Conservation (phyloP, 2,888 invertebrate species). For the Morpho helenor region DNA sequence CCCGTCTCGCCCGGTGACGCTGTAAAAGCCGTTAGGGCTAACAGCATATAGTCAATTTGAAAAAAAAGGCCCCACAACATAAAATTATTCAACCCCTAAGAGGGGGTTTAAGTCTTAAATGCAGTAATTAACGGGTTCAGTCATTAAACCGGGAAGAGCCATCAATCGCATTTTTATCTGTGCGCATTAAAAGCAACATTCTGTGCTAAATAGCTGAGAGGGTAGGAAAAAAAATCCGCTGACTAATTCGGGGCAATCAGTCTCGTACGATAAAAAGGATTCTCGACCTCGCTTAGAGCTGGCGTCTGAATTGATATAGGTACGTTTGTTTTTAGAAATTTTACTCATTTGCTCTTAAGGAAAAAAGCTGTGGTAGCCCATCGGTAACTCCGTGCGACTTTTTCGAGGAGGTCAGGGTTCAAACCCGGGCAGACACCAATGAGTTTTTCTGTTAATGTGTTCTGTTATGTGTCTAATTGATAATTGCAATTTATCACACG, state of each 20-base stretch:
- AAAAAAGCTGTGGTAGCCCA: too few species aligned
- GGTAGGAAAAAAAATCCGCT: slow-evolving; percentile 45
- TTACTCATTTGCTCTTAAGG: too few species aligned
- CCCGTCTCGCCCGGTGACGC: too few species aligned
- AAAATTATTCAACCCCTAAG: background rate
- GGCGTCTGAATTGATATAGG: background rate
- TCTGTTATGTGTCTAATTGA: too few species aligned
- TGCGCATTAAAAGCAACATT: slow-evolving; percentile 45
- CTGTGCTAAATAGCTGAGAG: slow-evolving; percentile 40
- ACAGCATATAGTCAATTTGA: too few species aligned
- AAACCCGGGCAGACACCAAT: too few species aligned
- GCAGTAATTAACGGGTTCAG: slow-evolving; percentile 8
- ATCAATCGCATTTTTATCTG: slow-evolving; percentile 51
- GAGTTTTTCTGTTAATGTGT: too few species aligned
- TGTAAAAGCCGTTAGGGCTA: too few species aligned
- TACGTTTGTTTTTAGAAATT: background rate
- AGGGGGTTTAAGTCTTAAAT: background rate
- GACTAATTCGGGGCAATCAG: slow-evolving; percentile 58
- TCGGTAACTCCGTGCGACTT: too few species aligned
- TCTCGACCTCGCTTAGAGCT: slow-evolving; percentile 9
- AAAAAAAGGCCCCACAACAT: too few species aligned
- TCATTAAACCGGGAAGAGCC: slow-evolving; percentile 26
- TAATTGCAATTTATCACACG: too few species aligned
- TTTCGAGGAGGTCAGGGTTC: too few species aligned
- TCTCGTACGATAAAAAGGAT: slow-evolving; percentile 48